These are phyloP conservation scores for Fragum whitleyi DNA, from an alignment of 2,888 invertebrate species.

Conservation along the genomic window DNA sequence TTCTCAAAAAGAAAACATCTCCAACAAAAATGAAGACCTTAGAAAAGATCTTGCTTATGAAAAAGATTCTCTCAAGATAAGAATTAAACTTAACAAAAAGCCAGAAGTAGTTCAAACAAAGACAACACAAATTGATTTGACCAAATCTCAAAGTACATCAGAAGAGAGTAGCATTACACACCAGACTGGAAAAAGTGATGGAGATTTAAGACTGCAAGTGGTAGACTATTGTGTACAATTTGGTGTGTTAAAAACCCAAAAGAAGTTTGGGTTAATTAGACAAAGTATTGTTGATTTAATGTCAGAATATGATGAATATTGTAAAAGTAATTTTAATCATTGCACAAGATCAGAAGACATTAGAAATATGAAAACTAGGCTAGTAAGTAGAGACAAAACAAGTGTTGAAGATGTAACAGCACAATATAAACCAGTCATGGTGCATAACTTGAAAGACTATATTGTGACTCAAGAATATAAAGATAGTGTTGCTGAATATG, in stretches of 20 bases:
- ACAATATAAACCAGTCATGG: slow-evolving; percentile 28
- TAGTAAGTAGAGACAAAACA: slow-evolving; percentile 59
- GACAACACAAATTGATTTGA: background rate
- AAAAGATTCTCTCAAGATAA: slow-evolving; percentile 53
- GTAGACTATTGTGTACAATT: slow-evolving; percentile 55
- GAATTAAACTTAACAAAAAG: slow-evolving; percentile 42
- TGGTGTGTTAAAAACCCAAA: slow-evolving; percentile 61
- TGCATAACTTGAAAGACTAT: slow-evolving; percentile 54
- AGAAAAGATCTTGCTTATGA: background rate
- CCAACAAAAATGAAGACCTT: background rate
- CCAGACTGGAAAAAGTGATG: background rate
- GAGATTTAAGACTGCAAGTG: slow-evolving; percentile 44
- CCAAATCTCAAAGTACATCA: background rate
- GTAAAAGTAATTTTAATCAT: slow-evolving; percentile 39
- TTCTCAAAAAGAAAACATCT: background rate
- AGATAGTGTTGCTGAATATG: slow-evolving; percentile 57
- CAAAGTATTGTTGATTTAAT: slow-evolving; percentile 59
- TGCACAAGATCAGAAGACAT: slow-evolving; percentile 1
- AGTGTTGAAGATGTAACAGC: slow-evolving; percentile 53
- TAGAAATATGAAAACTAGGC: slow-evolving; percentile 42
- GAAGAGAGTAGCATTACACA: background rate
- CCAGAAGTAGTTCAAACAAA: slow-evolving; percentile 17
- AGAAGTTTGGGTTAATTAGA: slow-evolving; percentile 51
- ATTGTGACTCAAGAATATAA: slow-evolving; percentile 61
- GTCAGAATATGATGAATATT: slow-evolving; percentile 59